Conservation (phyloP, 2,797 vertebrate species). For the Micromesistius poutassou region DNA sequence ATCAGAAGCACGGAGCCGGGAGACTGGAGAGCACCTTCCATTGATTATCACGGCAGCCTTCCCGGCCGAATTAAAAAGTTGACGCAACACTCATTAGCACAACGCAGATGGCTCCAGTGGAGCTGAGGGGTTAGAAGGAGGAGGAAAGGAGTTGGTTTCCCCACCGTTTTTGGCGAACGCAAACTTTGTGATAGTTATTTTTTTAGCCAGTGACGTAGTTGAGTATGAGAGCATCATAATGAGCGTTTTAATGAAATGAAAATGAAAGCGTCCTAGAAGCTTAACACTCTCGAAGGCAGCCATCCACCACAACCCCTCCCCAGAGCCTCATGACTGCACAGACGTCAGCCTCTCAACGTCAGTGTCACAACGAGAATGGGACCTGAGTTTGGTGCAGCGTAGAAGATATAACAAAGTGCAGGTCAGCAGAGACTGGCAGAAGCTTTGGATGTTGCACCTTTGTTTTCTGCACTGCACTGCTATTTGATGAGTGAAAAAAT, state of each 20-base stretch:
- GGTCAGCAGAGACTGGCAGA: not conserved
- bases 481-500: not conserved
- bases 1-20: not conserved
- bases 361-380: not conserved
- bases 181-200: not conserved
- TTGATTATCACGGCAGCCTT: not conserved
- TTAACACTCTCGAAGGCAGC: not conserved
- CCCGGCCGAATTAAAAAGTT: not conserved
- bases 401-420: not conserved
- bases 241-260: not conserved
- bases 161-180: not conserved
- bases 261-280: not conserved
- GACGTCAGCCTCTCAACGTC: not conserved
- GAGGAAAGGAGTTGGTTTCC: not conserved
- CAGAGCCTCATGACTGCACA: not conserved
- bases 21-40: not conserved
- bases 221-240: not conserved
- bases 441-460: too few relatives aligned
- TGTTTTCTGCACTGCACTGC: not conserved
- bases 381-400: not conserved
- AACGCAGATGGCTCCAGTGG: not conserved
- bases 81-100: not conserved
- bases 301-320: not conserved
- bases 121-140: not conserved
- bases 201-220: not conserved